A percentile compares a stretch with the other conserved stretches of the same genome.
phyloP scores from a whole-genome alignment of 2,797 vertebrate species.

The Rhincodon typus region DNA sequence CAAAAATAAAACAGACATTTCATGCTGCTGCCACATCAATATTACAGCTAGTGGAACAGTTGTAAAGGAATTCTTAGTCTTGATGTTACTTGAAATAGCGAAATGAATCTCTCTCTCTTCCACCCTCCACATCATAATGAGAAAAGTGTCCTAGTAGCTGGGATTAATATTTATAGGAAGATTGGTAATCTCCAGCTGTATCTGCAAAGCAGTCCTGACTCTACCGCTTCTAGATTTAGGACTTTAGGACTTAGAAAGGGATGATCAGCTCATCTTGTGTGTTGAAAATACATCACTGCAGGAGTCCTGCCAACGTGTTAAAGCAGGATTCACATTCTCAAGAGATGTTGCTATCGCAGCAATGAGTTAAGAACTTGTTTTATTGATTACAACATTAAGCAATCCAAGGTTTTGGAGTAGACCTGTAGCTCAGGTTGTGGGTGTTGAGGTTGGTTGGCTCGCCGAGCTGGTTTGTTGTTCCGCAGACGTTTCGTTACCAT shows the following conservation, averaged over 20 bases:
- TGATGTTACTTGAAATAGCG: neutral
- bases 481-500: too few relatives aligned
- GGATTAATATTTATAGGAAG: slow-evolving; percentile 35
- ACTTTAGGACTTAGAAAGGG: neutral
- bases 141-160: neutral
- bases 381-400: neutral
- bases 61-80: slow-evolving; percentile 12
- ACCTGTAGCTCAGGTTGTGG: too few relatives aligned
- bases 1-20: neutral
- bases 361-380: neutral
- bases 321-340: neutral
- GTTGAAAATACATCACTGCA: neutral
- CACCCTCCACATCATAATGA: neutral
- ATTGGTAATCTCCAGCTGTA: neutral
- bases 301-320: neutral
- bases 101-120: neutral
- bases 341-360: neutral
- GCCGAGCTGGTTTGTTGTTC: too few relatives aligned
- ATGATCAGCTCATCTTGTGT: neutral
- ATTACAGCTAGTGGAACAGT: neutral
- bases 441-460: too few relatives aligned
- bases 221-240: too few relatives aligned
- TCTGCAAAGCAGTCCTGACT: slow-evolving; percentile 3
- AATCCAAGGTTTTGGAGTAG: too few relatives aligned
- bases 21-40: neutral